These are phyloP conservation scores for Luidia sarsii DNA, from an alignment of 53 echinoderm and acorn worm genomes.

Conservation along the genomic window DNA sequence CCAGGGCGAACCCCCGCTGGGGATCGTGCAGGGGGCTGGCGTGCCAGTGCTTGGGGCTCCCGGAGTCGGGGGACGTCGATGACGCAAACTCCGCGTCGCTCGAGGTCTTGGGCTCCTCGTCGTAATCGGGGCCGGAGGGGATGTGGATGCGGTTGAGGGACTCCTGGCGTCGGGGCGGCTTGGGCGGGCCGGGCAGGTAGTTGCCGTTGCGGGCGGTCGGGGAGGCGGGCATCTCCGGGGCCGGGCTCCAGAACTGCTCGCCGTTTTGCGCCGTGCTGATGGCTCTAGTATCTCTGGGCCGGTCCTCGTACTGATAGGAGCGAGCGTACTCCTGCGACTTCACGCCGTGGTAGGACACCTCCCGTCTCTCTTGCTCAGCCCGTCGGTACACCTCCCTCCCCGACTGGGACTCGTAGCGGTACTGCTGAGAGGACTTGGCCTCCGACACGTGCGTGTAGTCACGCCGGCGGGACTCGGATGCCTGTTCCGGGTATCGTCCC, in stretches of 20 bases:
- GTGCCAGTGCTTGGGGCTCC: constrained; percentile 51
- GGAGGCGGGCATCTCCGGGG: not conserved
- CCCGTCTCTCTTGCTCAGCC: constrained; percentile 1
- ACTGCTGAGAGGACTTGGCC: constrained; percentile 24
- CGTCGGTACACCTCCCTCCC: constrained; percentile 9
- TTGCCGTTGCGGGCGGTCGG: not conserved
- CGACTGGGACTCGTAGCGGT: constrained; percentile 20
- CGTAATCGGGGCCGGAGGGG: constrained; percentile 69
- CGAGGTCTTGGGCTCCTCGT: constrained; percentile 46
- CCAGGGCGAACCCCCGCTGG: constrained; percentile 25
- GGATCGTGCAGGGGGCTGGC: constrained; percentile 41
- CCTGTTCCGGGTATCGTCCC: constrained; percentile 23
- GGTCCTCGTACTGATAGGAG: constrained; percentile 14
- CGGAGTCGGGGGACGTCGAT: constrained; percentile 39
- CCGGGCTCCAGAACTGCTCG: constrained; percentile 13
- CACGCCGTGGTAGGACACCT: not conserved
- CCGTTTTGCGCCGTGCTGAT: not conserved
- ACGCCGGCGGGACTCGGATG: not conserved
- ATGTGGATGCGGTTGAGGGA: constrained; percentile 89
- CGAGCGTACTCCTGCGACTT: not conserved
- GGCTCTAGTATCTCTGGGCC: constrained; percentile 6
- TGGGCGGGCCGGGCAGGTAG: constrained; percentile 73
- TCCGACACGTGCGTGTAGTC: constrained; percentile 19
- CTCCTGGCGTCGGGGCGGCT: constrained; percentile 93
- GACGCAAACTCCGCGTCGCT: constrained; percentile 36